Base-by-base conservation (phyloP, 2,888 invertebrate species). In the Hirtodrosophila confusa region DNA sequence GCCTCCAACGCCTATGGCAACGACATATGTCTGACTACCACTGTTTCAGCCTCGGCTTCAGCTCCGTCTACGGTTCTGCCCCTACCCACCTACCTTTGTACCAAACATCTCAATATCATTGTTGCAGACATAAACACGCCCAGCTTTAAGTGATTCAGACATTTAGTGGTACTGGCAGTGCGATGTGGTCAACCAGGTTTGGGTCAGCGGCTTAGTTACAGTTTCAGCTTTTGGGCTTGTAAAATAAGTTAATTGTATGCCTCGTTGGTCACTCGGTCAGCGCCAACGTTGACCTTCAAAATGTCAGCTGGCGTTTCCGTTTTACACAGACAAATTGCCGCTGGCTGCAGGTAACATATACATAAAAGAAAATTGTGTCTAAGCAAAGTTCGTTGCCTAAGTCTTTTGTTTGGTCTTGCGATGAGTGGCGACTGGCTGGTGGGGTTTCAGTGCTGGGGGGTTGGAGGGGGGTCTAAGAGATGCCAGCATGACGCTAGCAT, bases 371-470 rank as follows among this genome's bases (percentile, higher is more conserved):
- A 60, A 78, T 54, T 57, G 45, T 62, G 79, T 75, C 67, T 57
- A 50, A 67, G 49, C 65, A 54, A 39, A 83, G 84, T 88, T 88
- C 62, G 85, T 80, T 80, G 80, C 78, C 71, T 78, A 82, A 88
- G 80, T 86, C 89, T 88, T 89, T 86, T 77, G 84, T 80, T 67
- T 77, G 47, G 61, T 36, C 41, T 33, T 45, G 3, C 40, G 80
- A 61, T 62, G 62, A 72, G 65, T 50, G 36, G 35, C 41, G 44
- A 8, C 10, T 35, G n/a, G 6, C 10, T 17, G 17, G 35, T 11
- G 17, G 11, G 7, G 23, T 0, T 39, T 17, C 17, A 17, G 17
- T 17, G 11, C 9, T 24, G 35, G 17, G 33, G 2, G 43, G 57
- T 36, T 17, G 17, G 31, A 24, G 33, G 0, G 12, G 36, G 12